These are phyloP conservation scores for Fregetta grallaria DNA, from an alignment of 2,113 vertebrate species.

Conservation along the genomic window DNA sequence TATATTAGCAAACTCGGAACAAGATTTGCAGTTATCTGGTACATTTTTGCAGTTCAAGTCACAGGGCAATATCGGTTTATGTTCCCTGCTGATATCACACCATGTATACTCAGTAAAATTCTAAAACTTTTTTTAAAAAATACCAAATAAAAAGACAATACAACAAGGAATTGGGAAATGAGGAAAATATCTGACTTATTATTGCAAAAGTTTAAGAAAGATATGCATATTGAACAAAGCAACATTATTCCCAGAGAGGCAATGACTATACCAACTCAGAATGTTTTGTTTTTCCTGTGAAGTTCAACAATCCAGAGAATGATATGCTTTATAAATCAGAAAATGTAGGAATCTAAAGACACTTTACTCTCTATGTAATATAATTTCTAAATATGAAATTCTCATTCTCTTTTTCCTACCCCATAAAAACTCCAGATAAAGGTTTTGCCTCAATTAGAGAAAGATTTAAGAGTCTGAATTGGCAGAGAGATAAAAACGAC, in stretches of 20 bases:
- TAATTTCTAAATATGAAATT: background rate
- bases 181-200: background rate
- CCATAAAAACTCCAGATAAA: background rate
- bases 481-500: background rate
- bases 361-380: background rate
- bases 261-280: background rate
- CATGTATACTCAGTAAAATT: background rate
- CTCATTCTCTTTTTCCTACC: background rate
- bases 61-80: background rate
- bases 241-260: background rate
- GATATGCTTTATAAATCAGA: background rate
- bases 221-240: background rate
- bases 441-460: slow-evolving; percentile 23
- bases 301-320: background rate
- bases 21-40: background rate
- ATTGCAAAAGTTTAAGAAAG: background rate
- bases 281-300: slow-evolving; percentile 1
- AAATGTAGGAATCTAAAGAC: background rate
- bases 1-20: background rate
- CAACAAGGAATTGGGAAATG: background rate
- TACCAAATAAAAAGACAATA: background rate
- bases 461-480: background rate
- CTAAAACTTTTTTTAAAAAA: background rate
- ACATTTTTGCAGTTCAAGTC: background rate
- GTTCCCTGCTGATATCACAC: background rate